Evolutionary conservation across 30 jellyfish, hydroid and myxozoan species (phyloP).

Genomic region (Mastigias papua): DNA sequence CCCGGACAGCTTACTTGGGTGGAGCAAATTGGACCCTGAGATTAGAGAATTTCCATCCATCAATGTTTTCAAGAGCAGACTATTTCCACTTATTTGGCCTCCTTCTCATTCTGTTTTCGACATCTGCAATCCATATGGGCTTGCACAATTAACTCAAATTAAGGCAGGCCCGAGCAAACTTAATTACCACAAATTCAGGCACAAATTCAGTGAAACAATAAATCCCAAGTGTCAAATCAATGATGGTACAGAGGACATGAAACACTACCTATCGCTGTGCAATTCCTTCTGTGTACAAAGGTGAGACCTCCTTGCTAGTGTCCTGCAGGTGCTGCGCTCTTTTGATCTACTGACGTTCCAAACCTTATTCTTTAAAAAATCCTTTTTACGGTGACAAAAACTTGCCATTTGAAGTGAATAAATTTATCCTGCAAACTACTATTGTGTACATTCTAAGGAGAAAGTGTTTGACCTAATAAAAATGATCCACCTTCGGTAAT

Average conservation of each 20-base stretch:
- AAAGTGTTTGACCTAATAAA: constrained; percentile 13
- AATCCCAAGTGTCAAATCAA: constrained; percentile 21
- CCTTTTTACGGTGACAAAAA: not conserved
- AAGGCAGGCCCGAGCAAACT: constrained; percentile 23
- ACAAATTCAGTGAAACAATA: not conserved
- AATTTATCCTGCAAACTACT: not conserved
- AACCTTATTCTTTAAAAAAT: not conserved
- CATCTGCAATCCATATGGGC: constrained; percentile 14
- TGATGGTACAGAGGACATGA: constrained; percentile 25
- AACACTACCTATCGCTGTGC: constrained; percentile 24
- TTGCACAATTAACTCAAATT: not conserved
- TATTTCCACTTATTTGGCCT: constrained; percentile 2
- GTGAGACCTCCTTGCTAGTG: not conserved
- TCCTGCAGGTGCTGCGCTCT: constrained; percentile 7
- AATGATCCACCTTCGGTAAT: not conserved
- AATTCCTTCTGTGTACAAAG: not conserved
- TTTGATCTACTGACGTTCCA: not conserved
- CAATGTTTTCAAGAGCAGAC: constrained; percentile 24
- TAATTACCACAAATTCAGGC: constrained; percentile 30
- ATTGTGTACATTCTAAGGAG: not conserved
- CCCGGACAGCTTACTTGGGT: constrained; percentile 14
- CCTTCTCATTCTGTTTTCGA: constrained; percentile 23
- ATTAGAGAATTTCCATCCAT: constrained; percentile 15
- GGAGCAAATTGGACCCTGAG: constrained; percentile 21
- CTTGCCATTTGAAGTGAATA: not conserved